These are phyloP conservation scores for Oriolus oriolus DNA, from an alignment of 2,113 vertebrate species.

Conservation along the genomic window DNA sequence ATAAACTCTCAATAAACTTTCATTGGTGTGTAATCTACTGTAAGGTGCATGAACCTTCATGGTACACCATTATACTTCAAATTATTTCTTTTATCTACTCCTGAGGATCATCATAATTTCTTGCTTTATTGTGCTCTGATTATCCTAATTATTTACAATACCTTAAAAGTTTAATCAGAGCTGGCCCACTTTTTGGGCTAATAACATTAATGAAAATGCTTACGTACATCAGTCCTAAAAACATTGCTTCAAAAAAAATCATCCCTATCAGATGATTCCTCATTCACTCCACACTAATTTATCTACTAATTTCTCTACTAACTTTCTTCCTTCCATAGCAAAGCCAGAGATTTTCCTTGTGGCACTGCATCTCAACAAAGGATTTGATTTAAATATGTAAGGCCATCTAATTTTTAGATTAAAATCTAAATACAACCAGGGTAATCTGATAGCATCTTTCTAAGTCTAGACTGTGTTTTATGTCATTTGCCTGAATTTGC, in stretches of 20 bases:
- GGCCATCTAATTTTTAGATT: not conserved
- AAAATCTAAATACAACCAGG: not conserved
- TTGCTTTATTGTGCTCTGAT: not conserved
- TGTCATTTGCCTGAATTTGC: not conserved
- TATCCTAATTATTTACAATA: not conserved
- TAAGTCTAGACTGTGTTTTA: not conserved
- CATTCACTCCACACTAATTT: not conserved
- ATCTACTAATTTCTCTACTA: not conserved
- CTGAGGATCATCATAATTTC: not conserved
- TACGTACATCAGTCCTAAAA: not conserved
- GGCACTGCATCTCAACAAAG: not conserved
- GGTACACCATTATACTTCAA: not conserved
- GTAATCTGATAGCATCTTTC: not conserved
- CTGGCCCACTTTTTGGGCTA: not conserved
- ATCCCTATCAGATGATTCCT: not conserved
- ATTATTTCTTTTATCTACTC: not conserved
- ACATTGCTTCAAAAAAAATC: not conserved
- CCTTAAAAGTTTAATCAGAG: not conserved
- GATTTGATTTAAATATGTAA: not conserved
- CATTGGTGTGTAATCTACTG: not conserved
- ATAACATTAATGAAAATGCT: not conserved
- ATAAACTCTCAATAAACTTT: not conserved
- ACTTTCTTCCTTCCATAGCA: not conserved
- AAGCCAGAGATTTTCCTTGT: not conserved
- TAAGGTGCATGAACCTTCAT: not conserved